Conservation (phyloP, 1,140 invertebrate genomes). For the Drosophila paulistorum region DNA sequence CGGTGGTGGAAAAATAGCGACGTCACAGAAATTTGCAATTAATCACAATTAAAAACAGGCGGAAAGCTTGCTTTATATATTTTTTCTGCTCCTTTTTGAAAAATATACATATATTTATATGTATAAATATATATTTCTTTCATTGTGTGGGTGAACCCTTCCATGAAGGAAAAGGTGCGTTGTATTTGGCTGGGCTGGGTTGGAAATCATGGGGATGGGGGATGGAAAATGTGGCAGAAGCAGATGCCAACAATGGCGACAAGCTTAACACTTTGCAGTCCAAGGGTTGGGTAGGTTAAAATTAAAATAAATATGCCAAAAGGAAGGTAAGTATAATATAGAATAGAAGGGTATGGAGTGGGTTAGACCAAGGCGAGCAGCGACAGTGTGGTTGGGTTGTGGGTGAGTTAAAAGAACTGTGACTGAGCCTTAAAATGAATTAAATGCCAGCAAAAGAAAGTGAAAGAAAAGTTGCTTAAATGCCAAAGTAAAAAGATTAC, state of each 20-base stretch:
- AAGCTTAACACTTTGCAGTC: constrained; percentile 45
- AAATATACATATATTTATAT: constrained; percentile 7
- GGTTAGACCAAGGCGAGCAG: neutral
- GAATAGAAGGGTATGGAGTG: neutral
- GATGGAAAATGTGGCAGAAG: constrained; percentile 23
- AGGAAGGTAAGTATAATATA: constrained; percentile 9
- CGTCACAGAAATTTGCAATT: constrained; percentile 53
- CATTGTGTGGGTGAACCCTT: constrained; percentile 30
- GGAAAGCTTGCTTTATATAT: constrained; percentile 30
- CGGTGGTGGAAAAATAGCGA: neutral
- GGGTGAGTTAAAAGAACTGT: neutral
- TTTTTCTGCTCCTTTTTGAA: neutral
- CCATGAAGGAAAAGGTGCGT: constrained; percentile 37
- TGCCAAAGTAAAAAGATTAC: constrained; percentile 13
- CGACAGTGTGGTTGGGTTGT: neutral
- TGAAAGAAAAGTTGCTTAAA: neutral
- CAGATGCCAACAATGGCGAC: constrained; percentile 53
- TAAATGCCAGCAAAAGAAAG: constrained; percentile 5
- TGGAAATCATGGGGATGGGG: neutral
- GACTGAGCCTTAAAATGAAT: constrained; percentile 14
- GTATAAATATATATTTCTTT: constrained; percentile 17
- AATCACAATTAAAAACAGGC: constrained; percentile 60
- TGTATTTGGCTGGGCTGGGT: neutral
- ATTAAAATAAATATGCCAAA: constrained; percentile 49
- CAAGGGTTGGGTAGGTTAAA: constrained; percentile 31